Evolutionary conservation across 1,140 invertebrate genomes (phyloP).

Genomic region (Melitaea cinxia): DNA sequence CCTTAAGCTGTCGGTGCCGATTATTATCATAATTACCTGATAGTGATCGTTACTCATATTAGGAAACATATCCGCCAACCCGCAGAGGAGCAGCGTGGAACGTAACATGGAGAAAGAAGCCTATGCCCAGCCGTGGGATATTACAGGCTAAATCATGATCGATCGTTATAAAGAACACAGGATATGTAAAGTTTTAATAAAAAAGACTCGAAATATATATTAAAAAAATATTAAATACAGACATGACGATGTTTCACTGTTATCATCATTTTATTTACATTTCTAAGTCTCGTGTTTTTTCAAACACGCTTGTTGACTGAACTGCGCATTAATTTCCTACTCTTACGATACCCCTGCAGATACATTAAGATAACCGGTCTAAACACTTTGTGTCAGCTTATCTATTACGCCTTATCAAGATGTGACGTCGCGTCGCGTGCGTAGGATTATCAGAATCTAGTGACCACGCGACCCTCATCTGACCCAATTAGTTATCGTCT

Average conservation of each 20-base stretch:
- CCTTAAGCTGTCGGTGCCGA: too few relatives aligned
- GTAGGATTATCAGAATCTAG: constrained; percentile 54
- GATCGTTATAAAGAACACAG: too few relatives aligned
- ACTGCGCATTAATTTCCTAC: constrained; percentile 13
- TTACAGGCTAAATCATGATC: too few relatives aligned
- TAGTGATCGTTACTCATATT: too few relatives aligned
- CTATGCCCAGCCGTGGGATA: too few relatives aligned
- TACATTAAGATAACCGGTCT: constrained; percentile 22
- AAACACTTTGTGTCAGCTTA: constrained; percentile 21
- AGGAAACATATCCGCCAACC: too few relatives aligned
- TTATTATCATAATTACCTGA: too few relatives aligned
- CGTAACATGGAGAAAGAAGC: too few relatives aligned
- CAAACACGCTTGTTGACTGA: neutral
- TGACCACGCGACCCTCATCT: constrained; percentile 64
- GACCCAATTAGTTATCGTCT: constrained; percentile 67
- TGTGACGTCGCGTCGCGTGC: constrained; percentile 60
- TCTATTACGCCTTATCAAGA: constrained; percentile 42
- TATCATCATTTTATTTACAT: neutral
- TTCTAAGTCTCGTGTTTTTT: neutral
- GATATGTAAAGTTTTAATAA: too few relatives aligned
- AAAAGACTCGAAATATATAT: too few relatives aligned
- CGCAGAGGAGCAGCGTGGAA: too few relatives aligned
- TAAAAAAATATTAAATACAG: too few relatives aligned
- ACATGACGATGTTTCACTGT: neutral
- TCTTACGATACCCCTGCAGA: neutral